phyloP scores from a whole-genome alignment of 1,140 invertebrate genomes.

The Drosophila orena region DNA sequence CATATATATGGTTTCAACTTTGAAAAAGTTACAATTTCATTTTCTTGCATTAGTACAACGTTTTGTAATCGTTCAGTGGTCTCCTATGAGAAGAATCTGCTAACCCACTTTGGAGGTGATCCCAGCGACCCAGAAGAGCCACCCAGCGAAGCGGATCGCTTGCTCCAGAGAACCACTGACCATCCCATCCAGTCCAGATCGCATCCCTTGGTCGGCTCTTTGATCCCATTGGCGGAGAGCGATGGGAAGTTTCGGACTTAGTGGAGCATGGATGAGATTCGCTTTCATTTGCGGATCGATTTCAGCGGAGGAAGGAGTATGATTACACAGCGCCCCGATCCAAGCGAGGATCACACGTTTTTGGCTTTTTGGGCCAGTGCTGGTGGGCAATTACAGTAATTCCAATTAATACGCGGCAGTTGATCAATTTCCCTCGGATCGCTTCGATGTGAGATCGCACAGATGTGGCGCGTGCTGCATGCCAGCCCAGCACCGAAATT shows the following conservation, averaged over 20 bases:
- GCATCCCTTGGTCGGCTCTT: slow-evolving; percentile 25
- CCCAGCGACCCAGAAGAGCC: slow-evolving; percentile 35
- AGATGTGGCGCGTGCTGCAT: slow-evolving; percentile 49
- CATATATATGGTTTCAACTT: neutral
- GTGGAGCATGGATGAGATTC: slow-evolving; percentile 39
- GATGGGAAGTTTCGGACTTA: slow-evolving; percentile 7
- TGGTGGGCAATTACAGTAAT: slow-evolving; percentile 45
- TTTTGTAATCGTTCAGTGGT: neutral
- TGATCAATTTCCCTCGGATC: slow-evolving; percentile 15
- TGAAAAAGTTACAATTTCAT: neutral
- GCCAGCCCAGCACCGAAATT: slow-evolving; percentile 20
- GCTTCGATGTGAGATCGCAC: slow-evolving; percentile 5
- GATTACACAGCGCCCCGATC: slow-evolving; percentile 8
- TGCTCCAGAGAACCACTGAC: slow-evolving; percentile 31
- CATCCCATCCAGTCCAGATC: slow-evolving; percentile 9
- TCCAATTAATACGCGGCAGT: slow-evolving; percentile 48
- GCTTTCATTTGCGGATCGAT: slow-evolving; percentile 43
- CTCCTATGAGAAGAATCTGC: neutral
- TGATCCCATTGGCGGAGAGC: slow-evolving; percentile 22
- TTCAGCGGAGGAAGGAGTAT: slow-evolving; percentile 10
- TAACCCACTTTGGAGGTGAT: slow-evolving; percentile 30
- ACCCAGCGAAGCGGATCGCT: slow-evolving; percentile 28
- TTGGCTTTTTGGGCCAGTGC: slow-evolving; percentile 25
- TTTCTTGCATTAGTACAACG: neutral
- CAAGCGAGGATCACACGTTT: slow-evolving; percentile 29